Base-by-base conservation (phyloP, 1,140 invertebrate species). In the Diorhabda carinulata region DNA sequence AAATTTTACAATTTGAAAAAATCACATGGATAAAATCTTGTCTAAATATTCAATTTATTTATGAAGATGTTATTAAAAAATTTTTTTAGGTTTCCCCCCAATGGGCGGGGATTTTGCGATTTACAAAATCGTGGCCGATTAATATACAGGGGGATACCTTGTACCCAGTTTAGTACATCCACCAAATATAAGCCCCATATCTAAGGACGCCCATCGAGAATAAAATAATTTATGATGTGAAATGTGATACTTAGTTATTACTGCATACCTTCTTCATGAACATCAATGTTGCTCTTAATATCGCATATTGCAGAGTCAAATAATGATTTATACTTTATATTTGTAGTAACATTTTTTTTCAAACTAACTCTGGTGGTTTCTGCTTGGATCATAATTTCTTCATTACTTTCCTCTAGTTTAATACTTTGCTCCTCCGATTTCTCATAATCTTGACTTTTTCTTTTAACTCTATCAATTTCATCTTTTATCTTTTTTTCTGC, bases 261-360 rank as follows among this genome's bases (percentile, higher is more conserved):
- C 6, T 52, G 47, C 47, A 52, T 52, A 52, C 47, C 81, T 86
- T 89, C 70, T 84, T 84, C 65, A 41, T 66, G 47, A 4, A 56
- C 65, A 69, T 85, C 86, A 61, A 86, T 84, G 74, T 88, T 85
- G 72, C 87, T 86, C 78, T 90, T 88, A 56, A 87, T 86, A 76
- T 87, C 84, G 75, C 87, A 87, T 1, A 89, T 85, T 40, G 87
- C 87, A 70, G 87, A 86, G 75, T 87, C 87, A 79, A 86, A 90
- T 40, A 90, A 86, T 56, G 83, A 76, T 81, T 88, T 89, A 41
- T 61, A 45, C 47, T 66, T 68, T 9, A 68, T 41, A 68, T 62
- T 44, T 70, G 57, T 70, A 40, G 62, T 88, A 87, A 74, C 89
- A 89, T 25, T 90, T 81, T 78, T 89, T 88, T 71, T 86, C 81